phyloP scores from a whole-genome alignment of 2,797 vertebrate genomes.

The Atherinosoma microstoma region DNA sequence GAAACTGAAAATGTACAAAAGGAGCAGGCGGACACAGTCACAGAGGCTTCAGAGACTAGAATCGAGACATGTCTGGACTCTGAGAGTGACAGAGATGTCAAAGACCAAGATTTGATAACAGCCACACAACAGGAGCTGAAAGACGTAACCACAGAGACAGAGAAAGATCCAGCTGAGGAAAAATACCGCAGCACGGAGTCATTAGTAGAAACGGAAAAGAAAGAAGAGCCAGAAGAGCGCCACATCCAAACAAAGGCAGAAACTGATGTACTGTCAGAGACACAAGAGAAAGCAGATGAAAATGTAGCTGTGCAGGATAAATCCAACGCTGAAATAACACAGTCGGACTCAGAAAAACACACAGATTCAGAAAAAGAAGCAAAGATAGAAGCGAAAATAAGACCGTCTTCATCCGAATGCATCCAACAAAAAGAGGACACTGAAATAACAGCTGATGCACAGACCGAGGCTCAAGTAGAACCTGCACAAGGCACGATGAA shows the following conservation, averaged over 20 bases:
- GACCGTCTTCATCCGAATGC: constrained; percentile 6
- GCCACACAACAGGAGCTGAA: constrained; percentile 32
- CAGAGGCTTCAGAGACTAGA: constrained; percentile 17
- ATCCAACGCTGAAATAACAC: neutral
- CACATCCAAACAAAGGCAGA: constrained; percentile 35
- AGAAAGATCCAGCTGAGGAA: constrained; percentile 12
- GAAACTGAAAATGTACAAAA: constrained; percentile 42
- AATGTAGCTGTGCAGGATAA: constrained; percentile 7
- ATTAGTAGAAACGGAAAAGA: constrained; percentile 31
- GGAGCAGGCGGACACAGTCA: constrained; percentile 10
- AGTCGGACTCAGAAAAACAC: constrained; percentile 9
- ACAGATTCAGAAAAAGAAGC: constrained; percentile 17
- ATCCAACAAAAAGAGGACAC: constrained; percentile 15
- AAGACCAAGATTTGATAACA: constrained; percentile 4
- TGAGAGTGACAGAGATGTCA: constrained; percentile 11
- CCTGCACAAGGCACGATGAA: neutral
- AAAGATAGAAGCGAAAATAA: constrained; percentile 13
- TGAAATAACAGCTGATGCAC: neutral
- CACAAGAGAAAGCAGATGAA: constrained; percentile 4
- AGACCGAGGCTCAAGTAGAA: constrained; percentile 16
- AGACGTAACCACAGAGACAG: constrained; percentile 26
- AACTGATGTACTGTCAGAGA: constrained; percentile 2
- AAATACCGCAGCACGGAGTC: constrained; percentile 34
- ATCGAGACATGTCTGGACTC: constrained; percentile 15
- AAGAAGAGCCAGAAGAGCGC: constrained; percentile 11